These are phyloP conservation scores for Porites evermanni DNA, from an alignment of 92 coral and sea anemone genomes.

Conservation along the genomic window DNA sequence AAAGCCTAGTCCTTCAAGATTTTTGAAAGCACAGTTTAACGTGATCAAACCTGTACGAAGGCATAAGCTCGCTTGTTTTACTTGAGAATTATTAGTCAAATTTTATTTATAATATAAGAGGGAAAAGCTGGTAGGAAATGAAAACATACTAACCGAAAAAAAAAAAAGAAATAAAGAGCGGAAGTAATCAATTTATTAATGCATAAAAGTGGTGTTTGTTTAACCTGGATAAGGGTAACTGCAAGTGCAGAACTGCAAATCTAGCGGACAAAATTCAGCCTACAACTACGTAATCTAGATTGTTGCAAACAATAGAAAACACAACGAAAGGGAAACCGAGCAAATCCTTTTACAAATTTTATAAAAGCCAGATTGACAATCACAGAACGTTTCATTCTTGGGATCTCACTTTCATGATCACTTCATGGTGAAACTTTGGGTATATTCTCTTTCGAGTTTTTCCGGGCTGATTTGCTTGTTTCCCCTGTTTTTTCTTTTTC, in stretches of 20 bases:
- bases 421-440: conserved; percentile 1
- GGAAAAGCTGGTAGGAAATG: background rate
- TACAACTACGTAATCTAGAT: conserved; percentile 7
- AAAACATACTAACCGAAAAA: conserved; percentile 17
- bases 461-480: background rate
- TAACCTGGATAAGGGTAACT: background rate
- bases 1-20: background rate
- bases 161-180: background rate
- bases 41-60: conserved; percentile 16
- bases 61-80: background rate
- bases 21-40: background rate
- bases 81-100: background rate
- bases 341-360: conserved; percentile 3
- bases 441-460: background rate
- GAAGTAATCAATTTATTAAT: background rate
- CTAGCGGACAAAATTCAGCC: conserved; percentile 4
- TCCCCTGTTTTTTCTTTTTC: background rate
- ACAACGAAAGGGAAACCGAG: conserved; percentile 3
- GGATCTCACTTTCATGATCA: background rate
- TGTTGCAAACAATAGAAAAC: background rate
- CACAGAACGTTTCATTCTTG: background rate
- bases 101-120: conserved; percentile 4
- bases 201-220: background rate
- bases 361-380: conserved; percentile 3
- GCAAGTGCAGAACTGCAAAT: background rate